Evolutionary conservation across 2,113 vertebrate genomes (phyloP), one percentile per base, ranked within the genome.

Genomic region (Pimephales promelas): DNA sequence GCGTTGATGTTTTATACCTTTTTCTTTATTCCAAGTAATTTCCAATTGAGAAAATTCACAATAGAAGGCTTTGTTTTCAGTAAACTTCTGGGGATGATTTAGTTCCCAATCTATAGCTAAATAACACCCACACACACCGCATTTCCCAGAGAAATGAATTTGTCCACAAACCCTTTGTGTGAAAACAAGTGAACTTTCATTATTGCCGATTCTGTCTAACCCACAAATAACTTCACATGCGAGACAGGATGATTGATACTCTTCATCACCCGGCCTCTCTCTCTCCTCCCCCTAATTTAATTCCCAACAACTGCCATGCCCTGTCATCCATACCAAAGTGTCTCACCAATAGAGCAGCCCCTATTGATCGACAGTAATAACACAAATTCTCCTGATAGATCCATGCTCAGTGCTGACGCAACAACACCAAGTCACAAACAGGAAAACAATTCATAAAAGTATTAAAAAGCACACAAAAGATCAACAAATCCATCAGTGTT

Each of bases 171-270:
- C 88, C 92, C 91, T 92, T 88, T 62, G 88, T 88, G 72, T 18
- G 91, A 93, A 92, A 89, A 89, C 91, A 92, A 92, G 93, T 92
- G 92, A 94, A 93, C 94, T 94, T 94, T 94, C 92, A 95, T 95
- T 95, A 95, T 94, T 93, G 92, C 92, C 89, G 85, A 93, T 94
- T 94, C 91, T 90, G 90, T 93, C 88, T 88, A 93, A 88, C 92
- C 92, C 91, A 89, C 92, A 92, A 94, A 95, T 93, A 94, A 94
- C 92, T 94, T 92, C 93, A 93, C 91, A 87, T 90, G 59, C 89
- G 91, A 93, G 94, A 94, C 94, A 94, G 94, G 89, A 94, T 95
- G 94, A 95, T 95, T 95, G 94, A 95, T 95, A 94, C 92, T 94
- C 91, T 93, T 95, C 94, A 95, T 95, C 93, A 93, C 92, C 87